phyloP scores from a whole-genome alignment of 2,888 invertebrate species.

The Cactoblastis cactorum region DNA sequence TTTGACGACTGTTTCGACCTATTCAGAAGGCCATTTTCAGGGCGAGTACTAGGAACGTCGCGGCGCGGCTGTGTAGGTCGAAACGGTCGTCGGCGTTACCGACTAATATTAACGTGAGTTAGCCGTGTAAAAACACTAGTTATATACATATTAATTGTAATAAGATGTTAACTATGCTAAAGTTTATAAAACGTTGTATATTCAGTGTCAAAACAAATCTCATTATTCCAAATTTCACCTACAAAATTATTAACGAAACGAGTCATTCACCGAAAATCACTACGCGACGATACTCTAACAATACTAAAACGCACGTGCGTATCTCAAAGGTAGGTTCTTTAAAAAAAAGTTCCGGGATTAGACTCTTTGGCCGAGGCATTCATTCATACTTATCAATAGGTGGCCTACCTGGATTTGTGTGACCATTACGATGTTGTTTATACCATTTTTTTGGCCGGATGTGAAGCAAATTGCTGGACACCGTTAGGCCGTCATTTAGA shows the following conservation, averaged over 20 bases:
- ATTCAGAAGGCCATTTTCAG: too few species aligned
- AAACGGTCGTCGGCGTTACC: too few species aligned
- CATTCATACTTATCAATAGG: conserved; percentile 67
- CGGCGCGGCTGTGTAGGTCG: too few species aligned
- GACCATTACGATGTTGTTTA: conserved; percentile 42
- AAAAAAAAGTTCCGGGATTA: conserved; percentile 38
- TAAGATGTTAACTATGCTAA: too few species aligned
- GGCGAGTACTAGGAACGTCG: too few species aligned
- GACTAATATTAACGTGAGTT: too few species aligned
- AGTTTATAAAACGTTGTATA: too few species aligned
- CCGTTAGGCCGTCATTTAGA: conserved; percentile 58
- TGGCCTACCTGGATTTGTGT: conserved; percentile 54
- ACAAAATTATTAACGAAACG: not conserved
- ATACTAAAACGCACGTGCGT: conserved; percentile 38
- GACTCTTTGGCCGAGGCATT: conserved; percentile 36
- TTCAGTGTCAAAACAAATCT: too few species aligned
- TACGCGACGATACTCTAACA: not conserved
- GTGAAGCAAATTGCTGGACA: conserved; percentile 57
- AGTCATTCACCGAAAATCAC: not conserved
- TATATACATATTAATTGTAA: too few species aligned
- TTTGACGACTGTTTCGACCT: too few species aligned
- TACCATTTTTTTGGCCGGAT: conserved; percentile 59
- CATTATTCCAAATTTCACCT: not conserved
- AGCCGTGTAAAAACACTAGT: too few species aligned
- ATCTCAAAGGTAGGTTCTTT: conserved; percentile 24